Conservation (phyloP, 2,888 invertebrate species). For the Chloroclystis v-ata region DNA sequence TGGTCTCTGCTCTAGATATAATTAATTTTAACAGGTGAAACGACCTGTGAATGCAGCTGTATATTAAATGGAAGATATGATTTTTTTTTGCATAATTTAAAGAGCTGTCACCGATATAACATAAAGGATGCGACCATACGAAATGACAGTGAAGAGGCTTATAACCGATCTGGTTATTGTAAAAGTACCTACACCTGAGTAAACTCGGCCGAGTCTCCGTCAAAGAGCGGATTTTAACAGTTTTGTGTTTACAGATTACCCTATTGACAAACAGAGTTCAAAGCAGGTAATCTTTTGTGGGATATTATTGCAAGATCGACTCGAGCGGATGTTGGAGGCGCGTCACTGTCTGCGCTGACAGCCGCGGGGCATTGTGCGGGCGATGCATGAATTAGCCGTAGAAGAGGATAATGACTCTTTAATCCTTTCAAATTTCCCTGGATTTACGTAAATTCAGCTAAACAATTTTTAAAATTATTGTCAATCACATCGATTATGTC, state of each 20-base stretch:
- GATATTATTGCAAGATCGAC: constrained; percentile 43
- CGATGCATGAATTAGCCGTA: constrained; percentile 1
- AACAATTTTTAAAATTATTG: no score
- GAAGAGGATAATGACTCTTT: not conserved
- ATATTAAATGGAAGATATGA: constrained; percentile 15
- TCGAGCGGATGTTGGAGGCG: constrained; percentile 44
- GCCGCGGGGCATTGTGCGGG: not conserved
- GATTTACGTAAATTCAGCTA: not conserved
- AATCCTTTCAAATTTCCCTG: not conserved
- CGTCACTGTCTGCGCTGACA: constrained; percentile 26
- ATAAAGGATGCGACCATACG: constrained; percentile 32
- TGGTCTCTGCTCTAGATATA: constrained; percentile 16
- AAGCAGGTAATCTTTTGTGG: constrained; percentile 65
- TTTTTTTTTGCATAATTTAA: constrained; percentile 32
- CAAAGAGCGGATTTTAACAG: constrained; percentile 73
- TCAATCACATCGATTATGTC: no score
- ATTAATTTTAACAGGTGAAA: constrained; percentile 18
- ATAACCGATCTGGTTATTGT: constrained; percentile 46
- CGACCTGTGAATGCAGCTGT: constrained; percentile 15
- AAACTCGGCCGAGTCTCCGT: constrained; percentile 56
- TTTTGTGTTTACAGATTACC: constrained; percentile 69
- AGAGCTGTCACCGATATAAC: constrained; percentile 37
- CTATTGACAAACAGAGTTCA: constrained; percentile 65
- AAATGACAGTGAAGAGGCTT: constrained; percentile 51
- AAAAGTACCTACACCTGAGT: constrained; percentile 59